Conservation (phyloP, 2,888 invertebrate genomes). For the Norana najaformis region DNA sequence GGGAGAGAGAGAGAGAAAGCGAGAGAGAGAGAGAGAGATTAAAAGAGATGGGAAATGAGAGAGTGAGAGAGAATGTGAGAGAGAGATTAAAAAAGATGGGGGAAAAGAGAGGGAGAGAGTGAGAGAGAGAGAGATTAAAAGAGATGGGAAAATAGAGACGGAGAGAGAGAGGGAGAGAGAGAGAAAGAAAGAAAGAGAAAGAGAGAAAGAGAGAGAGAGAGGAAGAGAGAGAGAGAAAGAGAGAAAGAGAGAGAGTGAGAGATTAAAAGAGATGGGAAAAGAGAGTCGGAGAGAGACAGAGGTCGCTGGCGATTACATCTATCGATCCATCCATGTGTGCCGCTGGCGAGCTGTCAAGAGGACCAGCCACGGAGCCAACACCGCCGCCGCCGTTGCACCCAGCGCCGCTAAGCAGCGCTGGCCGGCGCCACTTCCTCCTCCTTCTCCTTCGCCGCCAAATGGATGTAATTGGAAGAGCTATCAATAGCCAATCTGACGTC, state of each 20-base stretch:
- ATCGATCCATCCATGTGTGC: slow-evolving; percentile 10
- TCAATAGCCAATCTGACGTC: slow-evolving; percentile 13
- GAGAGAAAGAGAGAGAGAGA: background rate
- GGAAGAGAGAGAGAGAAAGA: no score
- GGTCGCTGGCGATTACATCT: slow-evolving; percentile 7
- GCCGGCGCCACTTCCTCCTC: background rate
- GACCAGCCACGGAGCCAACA: background rate
- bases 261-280: background rate
- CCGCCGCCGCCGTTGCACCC: background rate
- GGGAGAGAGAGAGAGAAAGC: no score
- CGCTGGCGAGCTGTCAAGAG: slow-evolving; percentile 13
- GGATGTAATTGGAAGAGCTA: slow-evolving; percentile 13
- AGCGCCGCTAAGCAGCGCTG: slow-evolving; percentile 1
- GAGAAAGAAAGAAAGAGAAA: background rate
- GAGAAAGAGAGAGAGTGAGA: background rate
- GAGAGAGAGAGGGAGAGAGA: background rate
- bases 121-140: no score
- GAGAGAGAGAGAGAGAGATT: no score
- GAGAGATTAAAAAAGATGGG: no score
- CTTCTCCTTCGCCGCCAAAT: background rate
- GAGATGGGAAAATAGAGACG: background rate
- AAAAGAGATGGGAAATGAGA: no score
- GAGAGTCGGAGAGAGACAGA: background rate
- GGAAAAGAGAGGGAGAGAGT: no score
- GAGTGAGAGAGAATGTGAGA: no score